phyloP scores from a whole-genome alignment of 2,113 vertebrate genomes.

The cattle (Bos taurus) region ARS-UCD2.0 NC_037355.1:5989001-5989500 shows the following conservation, averaged over 20 bases:
- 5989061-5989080: slow-evolving; percentile 61
- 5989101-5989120: slow-evolving; percentile 31
- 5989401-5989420: background rate
- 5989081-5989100: slow-evolving; percentile 27
- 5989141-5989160: background rate
- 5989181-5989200: background rate
- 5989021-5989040: slow-evolving; percentile 9
- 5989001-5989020: slow-evolving; percentile 21
- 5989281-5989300: background rate
- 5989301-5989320: background rate
- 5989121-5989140: background rate
- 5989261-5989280: background rate
- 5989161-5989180: background rate
- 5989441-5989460: background rate
- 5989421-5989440: background rate
- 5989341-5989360: background rate
- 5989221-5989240: background rate
- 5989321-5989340: background rate
- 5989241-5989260: background rate
- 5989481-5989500: background rate
- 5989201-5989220: background rate
- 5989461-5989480: background rate
- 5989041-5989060: slow-evolving; percentile 50
- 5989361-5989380: background rate
- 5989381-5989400: background rate